A percentile compares a stretch with the other conserved stretches of the same genome.
Conservation (phyloP, 1,140 invertebrate genomes). For the Trachymyrmex septentrionalis region DNA sequence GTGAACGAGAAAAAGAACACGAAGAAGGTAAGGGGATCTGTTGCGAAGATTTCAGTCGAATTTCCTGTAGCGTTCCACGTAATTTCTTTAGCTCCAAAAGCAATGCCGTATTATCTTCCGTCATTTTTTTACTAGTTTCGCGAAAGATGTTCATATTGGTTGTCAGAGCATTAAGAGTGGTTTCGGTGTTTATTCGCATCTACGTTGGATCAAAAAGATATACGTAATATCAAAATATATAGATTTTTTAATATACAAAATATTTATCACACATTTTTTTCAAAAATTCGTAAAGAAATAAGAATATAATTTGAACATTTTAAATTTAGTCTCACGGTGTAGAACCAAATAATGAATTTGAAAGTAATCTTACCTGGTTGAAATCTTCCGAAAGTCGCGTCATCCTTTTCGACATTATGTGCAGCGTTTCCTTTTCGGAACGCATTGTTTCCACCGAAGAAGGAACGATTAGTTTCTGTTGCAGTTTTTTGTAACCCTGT, state of each 20-base stretch:
- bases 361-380: constrained; percentile 63
- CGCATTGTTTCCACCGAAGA: constrained; percentile 41
- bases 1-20: neutral
- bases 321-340: neutral
- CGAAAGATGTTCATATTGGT: constrained; percentile 67
- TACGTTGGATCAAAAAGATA: constrained; percentile 39
- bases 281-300: no score
- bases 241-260: neutral
- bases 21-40: neutral
- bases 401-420: constrained; percentile 72
- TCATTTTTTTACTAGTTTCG: constrained; percentile 65
- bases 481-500: constrained; percentile 51
- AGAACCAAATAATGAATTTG: neutral
- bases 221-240: constrained; percentile 3
- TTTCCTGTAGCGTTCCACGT: constrained; percentile 62
- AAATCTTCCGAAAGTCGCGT: constrained; percentile 71
- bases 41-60: constrained; percentile 40
- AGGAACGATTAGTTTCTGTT: neutral
- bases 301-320: no score
- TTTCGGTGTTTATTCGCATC: constrained; percentile 69
- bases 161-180: constrained; percentile 62
- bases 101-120: constrained; percentile 67
- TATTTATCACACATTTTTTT: neutral
- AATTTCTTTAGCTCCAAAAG: constrained; percentile 72
- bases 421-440: constrained; percentile 72